Base-by-base conservation (phyloP, 2,113 vertebrate genomes). In the Hyaena hyaena region DNA sequence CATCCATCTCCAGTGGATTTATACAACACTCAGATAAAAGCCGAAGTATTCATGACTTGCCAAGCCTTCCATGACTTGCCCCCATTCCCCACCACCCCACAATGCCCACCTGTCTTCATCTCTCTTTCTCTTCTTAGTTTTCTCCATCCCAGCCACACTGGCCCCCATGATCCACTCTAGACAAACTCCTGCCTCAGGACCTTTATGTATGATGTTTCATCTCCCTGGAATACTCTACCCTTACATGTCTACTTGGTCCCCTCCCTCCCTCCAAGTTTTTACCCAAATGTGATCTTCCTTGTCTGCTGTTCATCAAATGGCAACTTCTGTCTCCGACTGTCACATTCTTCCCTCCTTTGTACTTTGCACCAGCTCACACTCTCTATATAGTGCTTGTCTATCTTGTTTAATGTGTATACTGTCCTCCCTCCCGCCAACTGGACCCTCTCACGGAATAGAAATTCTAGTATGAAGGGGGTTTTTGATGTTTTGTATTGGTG, bases 211-310 rank as follows among this genome's bases (percentile, higher is more conserved):
- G 31, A 10, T 4, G 10, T 9, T 69, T 21, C 28, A 1, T 58
- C 28, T 80, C 31, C n/a, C 48, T 3, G 10, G 53, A 28, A 50
- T 26, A 19, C 23, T 35, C 15, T 43, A 12, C 9, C 55, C 16
- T 65, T n/a, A 23, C 0, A 0, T 7, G 0, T 24, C 21, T 8
- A 4, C 19, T 24, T 1, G 35, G 9, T 21, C 93, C 28, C 28
- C n/a, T 69, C 35, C 39, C 31, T 33, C 16, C 48, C 45, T 76
- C 28, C 28, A 35, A 15, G 5, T 15, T 69, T 82, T 90, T 15
- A 43, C 90, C 95, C 48, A 31, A 8, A 69, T 17, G 10, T 43
- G 43, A 3, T 50, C 89, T 55, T 83, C n/a, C 23, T 24, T 43
- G 76, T 66, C 14, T 0, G 1, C 58, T 35, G 24, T n/a, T 43